Conservation (phyloP, 2,888 invertebrate genomes). For the Aporophyla lueneburgensis region DNA sequence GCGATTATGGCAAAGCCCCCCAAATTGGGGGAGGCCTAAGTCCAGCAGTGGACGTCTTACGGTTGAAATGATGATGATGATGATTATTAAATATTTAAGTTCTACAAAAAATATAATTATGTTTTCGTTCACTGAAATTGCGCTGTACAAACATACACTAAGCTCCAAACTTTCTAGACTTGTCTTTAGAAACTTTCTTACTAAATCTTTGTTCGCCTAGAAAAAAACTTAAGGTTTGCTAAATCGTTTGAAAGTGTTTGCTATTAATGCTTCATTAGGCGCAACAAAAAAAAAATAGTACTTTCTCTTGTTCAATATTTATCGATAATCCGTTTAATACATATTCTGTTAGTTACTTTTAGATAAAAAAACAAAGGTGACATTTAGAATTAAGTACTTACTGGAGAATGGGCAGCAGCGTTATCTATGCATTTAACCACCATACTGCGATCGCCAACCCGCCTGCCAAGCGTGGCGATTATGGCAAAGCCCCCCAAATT, state of each 20-base stretch:
- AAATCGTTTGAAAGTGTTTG: slow-evolving; percentile 38
- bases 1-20: no score
- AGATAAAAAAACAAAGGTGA: not conserved
- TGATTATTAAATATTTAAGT: slow-evolving; percentile 1
- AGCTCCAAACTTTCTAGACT: slow-evolving; percentile 36
- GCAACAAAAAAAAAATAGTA: not conserved
- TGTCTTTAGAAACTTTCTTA: slow-evolving; percentile 23
- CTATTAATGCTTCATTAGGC: slow-evolving; percentile 32
- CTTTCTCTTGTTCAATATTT: no score
- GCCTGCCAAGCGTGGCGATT: no score
- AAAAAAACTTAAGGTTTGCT: slow-evolving; percentile 9
- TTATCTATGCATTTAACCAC: no score
- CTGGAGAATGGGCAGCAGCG: no score
- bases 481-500: no score
- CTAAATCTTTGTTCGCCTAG: slow-evolving; percentile 16
- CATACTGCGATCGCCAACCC: no score
- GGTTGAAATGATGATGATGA: no score
- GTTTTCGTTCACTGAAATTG: slow-evolving; percentile 17
- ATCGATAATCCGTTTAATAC: not conserved
- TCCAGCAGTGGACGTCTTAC: no score
- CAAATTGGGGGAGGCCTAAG: no score
- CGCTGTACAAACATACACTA: not conserved
- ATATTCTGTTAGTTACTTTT: not conserved
- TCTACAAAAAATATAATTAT: not conserved
- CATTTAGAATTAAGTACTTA: not conserved